A percentile compares a stretch with the other conserved stretches of the same genome.
Evolutionary conservation across 2,888 invertebrate species (phyloP).

Genomic region (Blomia tropicalis): DNA sequence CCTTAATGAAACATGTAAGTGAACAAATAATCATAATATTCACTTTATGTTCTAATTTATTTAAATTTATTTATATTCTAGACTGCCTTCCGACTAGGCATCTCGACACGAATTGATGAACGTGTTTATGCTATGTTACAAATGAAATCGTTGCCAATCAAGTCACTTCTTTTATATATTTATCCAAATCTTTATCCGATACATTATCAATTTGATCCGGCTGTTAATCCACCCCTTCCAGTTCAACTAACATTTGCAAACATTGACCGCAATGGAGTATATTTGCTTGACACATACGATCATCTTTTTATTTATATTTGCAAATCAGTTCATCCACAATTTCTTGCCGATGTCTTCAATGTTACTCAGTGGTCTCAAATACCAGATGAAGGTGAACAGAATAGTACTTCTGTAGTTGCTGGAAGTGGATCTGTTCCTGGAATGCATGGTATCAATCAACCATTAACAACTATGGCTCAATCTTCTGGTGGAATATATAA

Average conservation of each 20-base stretch:
- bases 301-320: constrained; percentile 67
- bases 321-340: constrained; percentile 53
- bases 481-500: neutral
- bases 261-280: constrained; percentile 62
- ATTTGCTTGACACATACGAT: constrained; percentile 72
- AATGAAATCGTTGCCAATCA: constrained; percentile 70
- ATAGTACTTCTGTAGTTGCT: neutral
- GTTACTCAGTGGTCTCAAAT: constrained; percentile 55
- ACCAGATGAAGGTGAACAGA: constrained; percentile 45
- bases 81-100: constrained; percentile 74
- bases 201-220: constrained; percentile 39
- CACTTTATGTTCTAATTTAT: neutral
- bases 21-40: too few relatives aligned
- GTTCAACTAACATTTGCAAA: constrained; percentile 63
- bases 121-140: constrained; percentile 80
- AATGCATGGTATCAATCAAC: neutral
- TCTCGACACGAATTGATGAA: constrained; percentile 77
- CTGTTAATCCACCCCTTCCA: constrained; percentile 10
- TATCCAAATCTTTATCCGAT: constrained; percentile 85
- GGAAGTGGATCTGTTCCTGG: too few relatives aligned
- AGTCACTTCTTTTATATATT: constrained; percentile 59
- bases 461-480: neutral
- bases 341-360: constrained; percentile 60
- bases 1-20: constrained; percentile 66
- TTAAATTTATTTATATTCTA: constrained; percentile 35